These are phyloP conservation scores for Clarias magur DNA, from an alignment of 2,113 vertebrate species.

Conservation along the genomic window DNA sequence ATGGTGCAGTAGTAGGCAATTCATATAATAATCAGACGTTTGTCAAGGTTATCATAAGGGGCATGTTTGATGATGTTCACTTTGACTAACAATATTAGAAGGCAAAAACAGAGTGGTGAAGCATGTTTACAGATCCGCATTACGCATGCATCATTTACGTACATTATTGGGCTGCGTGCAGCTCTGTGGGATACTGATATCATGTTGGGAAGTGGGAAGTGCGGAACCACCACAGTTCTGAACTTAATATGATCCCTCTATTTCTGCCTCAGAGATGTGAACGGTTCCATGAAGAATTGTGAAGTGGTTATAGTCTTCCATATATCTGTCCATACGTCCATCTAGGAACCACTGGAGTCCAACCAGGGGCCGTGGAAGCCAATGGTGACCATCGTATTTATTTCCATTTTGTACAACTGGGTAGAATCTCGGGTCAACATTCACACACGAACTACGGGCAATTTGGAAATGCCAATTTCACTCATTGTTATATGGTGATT, in stretches of 20 bases:
- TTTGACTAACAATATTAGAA: not conserved
- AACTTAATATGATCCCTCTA: not conserved
- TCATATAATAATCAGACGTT: not conserved
- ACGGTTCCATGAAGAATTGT: not conserved
- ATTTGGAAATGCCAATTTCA: too few relatives aligned
- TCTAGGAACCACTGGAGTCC: too few relatives aligned
- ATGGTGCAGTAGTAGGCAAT: not conserved
- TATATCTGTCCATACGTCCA: too few relatives aligned
- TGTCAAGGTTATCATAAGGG: conserved; percentile 9
- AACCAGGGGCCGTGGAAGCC: too few relatives aligned
- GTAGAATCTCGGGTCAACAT: too few relatives aligned
- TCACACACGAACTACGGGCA: too few relatives aligned
- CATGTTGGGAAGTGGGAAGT: not conserved
- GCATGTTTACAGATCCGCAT: conserved; percentile 9
- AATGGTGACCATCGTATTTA: too few relatives aligned
- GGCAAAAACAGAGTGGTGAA: conserved; percentile 1
- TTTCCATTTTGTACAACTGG: too few relatives aligned
- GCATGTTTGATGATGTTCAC: not conserved
- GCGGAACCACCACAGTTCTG: not conserved
- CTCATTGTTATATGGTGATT: too few relatives aligned
- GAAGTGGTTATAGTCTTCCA: not conserved
- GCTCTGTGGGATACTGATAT: not conserved
- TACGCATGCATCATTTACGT: conserved; percentile 21
- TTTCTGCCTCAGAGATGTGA: not conserved
- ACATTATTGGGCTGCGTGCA: not conserved